Conservation (phyloP, 2,113 vertebrate species). For the Vanacampus margaritifer region DNA sequence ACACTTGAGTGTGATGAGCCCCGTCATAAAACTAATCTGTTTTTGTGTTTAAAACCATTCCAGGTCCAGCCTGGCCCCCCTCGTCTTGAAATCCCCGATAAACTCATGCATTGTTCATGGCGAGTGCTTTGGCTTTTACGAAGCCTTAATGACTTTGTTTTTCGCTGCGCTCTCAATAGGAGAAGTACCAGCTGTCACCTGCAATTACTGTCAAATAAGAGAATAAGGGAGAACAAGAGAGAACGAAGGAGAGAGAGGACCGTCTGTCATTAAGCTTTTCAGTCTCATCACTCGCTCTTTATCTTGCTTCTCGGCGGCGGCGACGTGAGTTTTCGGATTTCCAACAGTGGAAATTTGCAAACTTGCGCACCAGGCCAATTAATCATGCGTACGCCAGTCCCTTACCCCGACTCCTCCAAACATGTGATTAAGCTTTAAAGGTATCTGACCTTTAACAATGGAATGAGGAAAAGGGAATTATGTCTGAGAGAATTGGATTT, state of each 20-base stretch:
- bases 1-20: not conserved
- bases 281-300: slow-evolving; percentile 13
- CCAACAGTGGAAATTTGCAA: slow-evolving; percentile 39
- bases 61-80: slow-evolving; percentile 14
- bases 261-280: slow-evolving; percentile 47
- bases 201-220: slow-evolving; percentile 46
- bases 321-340: slow-evolving; percentile 42
- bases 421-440: slow-evolving; percentile 62
- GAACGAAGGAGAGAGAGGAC: slow-evolving; percentile 13
- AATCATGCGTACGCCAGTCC: slow-evolving; percentile 54
- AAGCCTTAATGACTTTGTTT: slow-evolving; percentile 50
- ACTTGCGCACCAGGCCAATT: slow-evolving; percentile 51
- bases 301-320: slow-evolving; percentile 11
- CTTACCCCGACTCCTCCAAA: not conserved
- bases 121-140: slow-evolving; percentile 47
- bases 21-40: not conserved
- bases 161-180: slow-evolving; percentile 44
- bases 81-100: slow-evolving; percentile 37
- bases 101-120: slow-evolving; percentile 59
- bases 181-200: slow-evolving; percentile 59
- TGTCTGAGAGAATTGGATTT: slow-evolving; percentile 20
- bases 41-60: not conserved
- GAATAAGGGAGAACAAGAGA: not conserved
- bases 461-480: slow-evolving; percentile 50
- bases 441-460: slow-evolving; percentile 29